A percentile compares a stretch with the other conserved stretches of the same genome.
phyloP scores from a whole-genome alignment of 2,888 invertebrate genomes.

The Parnassius glacialis region DNA sequence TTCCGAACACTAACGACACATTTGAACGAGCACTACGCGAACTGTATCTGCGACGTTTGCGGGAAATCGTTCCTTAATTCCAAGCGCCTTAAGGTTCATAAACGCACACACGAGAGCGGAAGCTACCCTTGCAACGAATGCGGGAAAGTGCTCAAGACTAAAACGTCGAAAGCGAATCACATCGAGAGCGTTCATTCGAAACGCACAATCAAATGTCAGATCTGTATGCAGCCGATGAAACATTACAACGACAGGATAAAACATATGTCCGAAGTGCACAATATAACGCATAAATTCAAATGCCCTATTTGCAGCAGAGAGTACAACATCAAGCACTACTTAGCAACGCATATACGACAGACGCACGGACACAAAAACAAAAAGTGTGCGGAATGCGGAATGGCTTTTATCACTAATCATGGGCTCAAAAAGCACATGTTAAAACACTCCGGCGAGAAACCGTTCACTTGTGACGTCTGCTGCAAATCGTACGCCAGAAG shows the following conservation, averaged over 20 bases:
- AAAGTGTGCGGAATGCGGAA: constrained; percentile 69
- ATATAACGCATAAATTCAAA: constrained; percentile 63
- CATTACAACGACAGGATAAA: constrained; percentile 69
- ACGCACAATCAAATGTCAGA: constrained; percentile 60
- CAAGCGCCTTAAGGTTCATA: constrained; percentile 72
- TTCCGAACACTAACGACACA: constrained; percentile 67
- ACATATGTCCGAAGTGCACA: constrained; percentile 66
- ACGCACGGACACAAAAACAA: constrained; percentile 70
- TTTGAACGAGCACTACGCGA: constrained; percentile 73
- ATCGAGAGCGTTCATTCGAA: constrained; percentile 64
- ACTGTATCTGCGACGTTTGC: constrained; percentile 74
- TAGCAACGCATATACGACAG: constrained; percentile 66
- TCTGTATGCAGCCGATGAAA: constrained; percentile 67
- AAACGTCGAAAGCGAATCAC: constrained; percentile 60
- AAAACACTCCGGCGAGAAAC: constrained; percentile 57
- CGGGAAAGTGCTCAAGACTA: constrained; percentile 61
- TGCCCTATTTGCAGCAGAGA: constrained; percentile 59
- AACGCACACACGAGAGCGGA: constrained; percentile 71
- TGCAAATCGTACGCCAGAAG: constrained; percentile 65
- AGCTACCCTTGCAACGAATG: constrained; percentile 57
- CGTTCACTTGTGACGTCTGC: constrained; percentile 61
- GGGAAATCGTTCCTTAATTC: constrained; percentile 74
- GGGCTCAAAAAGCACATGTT: constrained; percentile 58
- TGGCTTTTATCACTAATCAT: constrained; percentile 68
- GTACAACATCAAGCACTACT: constrained; percentile 67